A percentile compares a stretch with the other conserved stretches of the same genome.
These are phyloP conservation scores for Metalampra italica DNA, from an alignment of 2,888 invertebrate genomes.

Conservation along the genomic window DNA sequence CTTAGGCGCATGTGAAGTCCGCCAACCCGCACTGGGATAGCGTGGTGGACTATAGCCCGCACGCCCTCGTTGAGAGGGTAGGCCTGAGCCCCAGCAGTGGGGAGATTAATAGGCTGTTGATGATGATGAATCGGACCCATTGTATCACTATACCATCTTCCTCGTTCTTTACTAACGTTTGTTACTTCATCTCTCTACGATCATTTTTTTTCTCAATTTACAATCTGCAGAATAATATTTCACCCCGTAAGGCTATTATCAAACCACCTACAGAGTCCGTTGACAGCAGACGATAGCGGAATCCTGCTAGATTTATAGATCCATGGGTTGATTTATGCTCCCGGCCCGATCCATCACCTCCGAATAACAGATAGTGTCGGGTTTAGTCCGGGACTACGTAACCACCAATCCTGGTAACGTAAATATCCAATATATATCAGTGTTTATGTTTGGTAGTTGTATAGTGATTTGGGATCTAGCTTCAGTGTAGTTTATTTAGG, in stretches of 20 bases:
- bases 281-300: conserved; percentile 27
- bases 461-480: not conserved
- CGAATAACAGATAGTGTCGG: conserved; percentile 36
- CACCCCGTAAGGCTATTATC: conserved; percentile 14
- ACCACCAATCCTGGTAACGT: conserved; percentile 1
- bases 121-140: too few relatives aligned
- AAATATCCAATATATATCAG: conserved; percentile 5
- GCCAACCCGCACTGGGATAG: too few relatives aligned
- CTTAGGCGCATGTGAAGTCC: too few relatives aligned
- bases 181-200: too few relatives aligned
- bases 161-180: too few relatives aligned
- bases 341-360: conserved; percentile 38
- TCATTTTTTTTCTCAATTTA: not conserved
- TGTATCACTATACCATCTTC: too few relatives aligned
- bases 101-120: too few relatives aligned
- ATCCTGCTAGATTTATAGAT: conserved; percentile 36
- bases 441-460: not conserved
- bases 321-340: conserved; percentile 41
- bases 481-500: too few relatives aligned
- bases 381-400: conserved; percentile 17
- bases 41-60: too few relatives aligned
- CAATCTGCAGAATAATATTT: not conserved
- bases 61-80: too few relatives aligned
- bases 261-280: conserved; percentile 23
- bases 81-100: too few relatives aligned